phyloP scores from a whole-genome alignment of 2,113 vertebrate species.

The Corythoichthys intestinalis region DNA sequence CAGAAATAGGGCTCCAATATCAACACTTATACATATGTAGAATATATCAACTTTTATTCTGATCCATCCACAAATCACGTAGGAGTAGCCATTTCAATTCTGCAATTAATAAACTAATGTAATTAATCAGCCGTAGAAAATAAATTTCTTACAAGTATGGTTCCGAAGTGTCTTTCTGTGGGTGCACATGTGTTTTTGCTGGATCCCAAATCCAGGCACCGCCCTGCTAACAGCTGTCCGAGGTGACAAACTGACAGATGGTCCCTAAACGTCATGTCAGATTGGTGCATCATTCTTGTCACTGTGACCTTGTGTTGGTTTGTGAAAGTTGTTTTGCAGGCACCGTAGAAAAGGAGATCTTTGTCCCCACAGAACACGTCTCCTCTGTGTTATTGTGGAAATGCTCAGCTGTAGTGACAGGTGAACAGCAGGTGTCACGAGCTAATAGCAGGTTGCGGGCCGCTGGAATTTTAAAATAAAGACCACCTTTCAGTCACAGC shows the following conservation, averaged over 20 bases:
- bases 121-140: no score
- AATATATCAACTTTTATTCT: no score
- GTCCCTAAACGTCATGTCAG: neutral
- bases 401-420: conserved; percentile 54
- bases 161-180: neutral
- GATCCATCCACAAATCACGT: no score
- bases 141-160: no score
- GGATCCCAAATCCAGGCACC: neutral
- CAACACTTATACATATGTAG: no score
- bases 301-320: conserved; percentile 28
- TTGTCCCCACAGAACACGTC: conserved; percentile 52
- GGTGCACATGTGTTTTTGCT: neutral
- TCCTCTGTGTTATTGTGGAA: conserved; percentile 33
- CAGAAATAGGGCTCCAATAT: no score
- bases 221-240: neutral
- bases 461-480: conserved; percentile 41
- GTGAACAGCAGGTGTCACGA: conserved; percentile 38
- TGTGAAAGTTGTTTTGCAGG: conserved; percentile 8
- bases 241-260: conserved; percentile 1
- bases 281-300: conserved; percentile 1
- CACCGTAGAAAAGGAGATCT: conserved; percentile 41
- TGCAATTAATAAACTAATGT: no score
- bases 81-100: no score
- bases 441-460: conserved; percentile 56
- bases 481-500: conserved; percentile 46